phyloP scores from a whole-genome alignment of 1,140 invertebrate species.

The Drosophila pseudoananassae region DNA sequence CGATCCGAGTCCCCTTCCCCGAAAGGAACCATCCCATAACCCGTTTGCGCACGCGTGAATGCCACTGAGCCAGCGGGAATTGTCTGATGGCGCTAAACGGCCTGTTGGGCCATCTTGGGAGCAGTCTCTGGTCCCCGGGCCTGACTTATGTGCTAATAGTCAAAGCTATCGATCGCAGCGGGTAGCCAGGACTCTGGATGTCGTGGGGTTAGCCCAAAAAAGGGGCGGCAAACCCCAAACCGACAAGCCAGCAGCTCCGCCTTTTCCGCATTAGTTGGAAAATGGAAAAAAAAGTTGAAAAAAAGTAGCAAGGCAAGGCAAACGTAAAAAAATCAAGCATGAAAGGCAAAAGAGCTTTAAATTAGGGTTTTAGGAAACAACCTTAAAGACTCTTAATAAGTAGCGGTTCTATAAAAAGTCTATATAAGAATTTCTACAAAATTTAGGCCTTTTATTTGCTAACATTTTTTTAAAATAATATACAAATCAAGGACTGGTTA shows the following conservation, averaged over 20 bases:
- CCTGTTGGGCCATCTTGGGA: conserved; percentile 64
- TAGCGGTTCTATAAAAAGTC: too few relatives aligned
- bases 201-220: conserved; percentile 26
- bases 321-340: conserved; percentile 10
- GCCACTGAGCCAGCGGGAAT: conserved; percentile 80
- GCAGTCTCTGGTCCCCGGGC: conserved; percentile 26
- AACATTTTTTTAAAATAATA: too few relatives aligned
- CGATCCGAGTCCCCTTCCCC: conserved; percentile 9
- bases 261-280: conserved; percentile 67
- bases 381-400: too few relatives aligned
- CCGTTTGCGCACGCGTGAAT: conserved; percentile 81
- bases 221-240: conserved; percentile 19
- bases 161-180: conserved; percentile 72
- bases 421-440: too few relatives aligned
- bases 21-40: conserved; percentile 31
- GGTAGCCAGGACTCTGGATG: conserved; percentile 36
- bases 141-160: conserved; percentile 72
- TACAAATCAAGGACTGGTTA: too few relatives aligned
- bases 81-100: conserved; percentile 80
- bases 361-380: not conserved
- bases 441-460: not conserved
- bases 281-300: conserved; percentile 6
- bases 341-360: conserved; percentile 3
- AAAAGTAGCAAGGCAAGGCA: conserved; percentile 7
- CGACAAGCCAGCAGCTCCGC: conserved; percentile 54